Conservation (phyloP, 37 sponge, comb jelly and placozoan species). For the Bolinopsis microptera region DNA sequence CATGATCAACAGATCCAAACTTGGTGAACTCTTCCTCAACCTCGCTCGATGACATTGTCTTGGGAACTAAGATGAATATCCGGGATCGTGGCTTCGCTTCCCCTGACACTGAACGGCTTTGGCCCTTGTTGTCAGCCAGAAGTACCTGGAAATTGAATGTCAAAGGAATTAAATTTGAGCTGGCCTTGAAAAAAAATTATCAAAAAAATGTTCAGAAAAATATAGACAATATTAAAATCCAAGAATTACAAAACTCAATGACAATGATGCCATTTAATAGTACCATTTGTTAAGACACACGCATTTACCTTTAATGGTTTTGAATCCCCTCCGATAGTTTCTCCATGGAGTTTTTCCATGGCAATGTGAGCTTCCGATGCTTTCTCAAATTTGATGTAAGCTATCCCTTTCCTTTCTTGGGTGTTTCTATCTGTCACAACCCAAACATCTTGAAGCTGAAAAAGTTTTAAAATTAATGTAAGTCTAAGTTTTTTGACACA, state of each 20-base stretch:
- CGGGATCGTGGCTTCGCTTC: slow-evolving; percentile 45
- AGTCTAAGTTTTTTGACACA: no score
- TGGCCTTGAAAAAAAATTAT: no score
- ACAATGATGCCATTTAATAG: no score
- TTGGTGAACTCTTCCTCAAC: slow-evolving; percentile 1
- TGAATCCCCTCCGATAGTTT: slow-evolving; percentile 22
- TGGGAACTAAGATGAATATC: slow-evolving; percentile 42
- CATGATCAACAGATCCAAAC: slow-evolving; percentile 38
- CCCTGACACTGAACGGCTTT: slow-evolving; percentile 24
- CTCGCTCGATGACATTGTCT: not conserved
- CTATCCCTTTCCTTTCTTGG: slow-evolving; percentile 56
- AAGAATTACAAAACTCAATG: no score
- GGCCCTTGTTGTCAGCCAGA: slow-evolving; percentile 52
- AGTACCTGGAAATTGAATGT: slow-evolving; percentile 47
- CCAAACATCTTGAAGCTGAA: slow-evolving; percentile 64
- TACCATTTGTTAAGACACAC: no score
- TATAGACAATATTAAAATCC: no score
- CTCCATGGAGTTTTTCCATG: slow-evolving; percentile 58
- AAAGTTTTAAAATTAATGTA: no score
- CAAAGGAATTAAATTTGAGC: no score
- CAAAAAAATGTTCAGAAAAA: no score
- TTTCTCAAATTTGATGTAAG: slow-evolving; percentile 64
- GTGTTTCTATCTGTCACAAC: slow-evolving; percentile 37
- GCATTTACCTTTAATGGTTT: slow-evolving; percentile 42
- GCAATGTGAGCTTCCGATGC: slow-evolving; percentile 66